These are phyloP conservation scores for Lagodon rhomboides DNA, from an alignment of 2,797 vertebrate species.

Conservation along the genomic window DNA sequence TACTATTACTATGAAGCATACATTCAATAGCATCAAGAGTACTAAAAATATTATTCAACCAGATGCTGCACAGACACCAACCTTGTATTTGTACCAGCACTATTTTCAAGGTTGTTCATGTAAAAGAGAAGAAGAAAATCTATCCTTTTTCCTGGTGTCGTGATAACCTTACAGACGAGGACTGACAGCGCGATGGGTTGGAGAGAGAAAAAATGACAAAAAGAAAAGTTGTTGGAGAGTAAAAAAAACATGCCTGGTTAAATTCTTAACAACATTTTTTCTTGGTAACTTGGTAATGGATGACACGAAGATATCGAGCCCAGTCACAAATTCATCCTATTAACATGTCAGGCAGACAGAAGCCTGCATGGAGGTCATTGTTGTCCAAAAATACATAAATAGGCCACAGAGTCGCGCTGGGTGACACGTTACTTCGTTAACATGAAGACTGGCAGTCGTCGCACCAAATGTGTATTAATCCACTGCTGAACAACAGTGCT, in stretches of 20 bases:
- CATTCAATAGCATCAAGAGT: too few relatives aligned
- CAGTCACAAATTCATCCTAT: neutral
- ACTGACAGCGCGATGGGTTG: neutral
- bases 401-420: neutral
- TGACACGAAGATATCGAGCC: neutral
- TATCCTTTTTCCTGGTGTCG: too few relatives aligned
- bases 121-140: too few relatives aligned
- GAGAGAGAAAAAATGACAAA: constrained; percentile 2
- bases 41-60: too few relatives aligned
- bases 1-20: too few relatives aligned
- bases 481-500: neutral
- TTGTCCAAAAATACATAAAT: constrained; percentile 11
- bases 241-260: neutral
- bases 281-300: neutral
- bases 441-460: neutral
- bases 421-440: constrained; percentile 2
- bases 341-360: neutral
- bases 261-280: neutral
- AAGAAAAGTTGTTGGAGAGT: neutral
- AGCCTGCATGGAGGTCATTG: neutral
- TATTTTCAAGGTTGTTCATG: too few relatives aligned
- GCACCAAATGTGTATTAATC: constrained; percentile 7
- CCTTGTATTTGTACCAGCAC: too few relatives aligned
- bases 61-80: too few relatives aligned
- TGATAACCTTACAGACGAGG: neutral